Evolutionary conservation across 2,888 invertebrate genomes (phyloP), one percentile per base, ranked within the genome.

Genomic region (Serripes groenlandicus): DNA sequence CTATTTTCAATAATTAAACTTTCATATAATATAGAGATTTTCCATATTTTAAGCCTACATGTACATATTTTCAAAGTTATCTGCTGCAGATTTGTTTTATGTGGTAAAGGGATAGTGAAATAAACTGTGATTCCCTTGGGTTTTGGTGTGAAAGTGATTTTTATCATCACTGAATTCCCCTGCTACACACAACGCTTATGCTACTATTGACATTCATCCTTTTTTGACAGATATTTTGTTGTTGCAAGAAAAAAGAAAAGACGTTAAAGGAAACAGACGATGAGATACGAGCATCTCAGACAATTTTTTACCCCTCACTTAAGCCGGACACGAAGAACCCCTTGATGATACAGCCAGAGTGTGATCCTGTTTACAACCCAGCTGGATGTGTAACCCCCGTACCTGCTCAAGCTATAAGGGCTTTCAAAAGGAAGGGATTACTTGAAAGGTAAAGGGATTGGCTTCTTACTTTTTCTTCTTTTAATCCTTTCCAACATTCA

Each of bases 311-410:
- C 78, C 93, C 93, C 0, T 85, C 90, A 2, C 82, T 91, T 42
- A 91, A 90, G 77, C 93, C 93, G 0, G 90, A 91, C 66, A 84
- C 92, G 9, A 90, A 91, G 72, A 88, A 89, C 58, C 90, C 91
- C 1, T 87, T 90, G 15, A 88, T 88, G 71, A 88, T 93, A n/a
- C 93, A 93, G 86, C 93, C 93, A 0, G 91, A 90, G 15, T 82
- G 84, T 2, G 86, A 87, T 11, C 90, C 90, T 7, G 85, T 88
- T 0, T 92, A 87, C 73, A 81, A 89, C 37, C 86, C 91, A 4
- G 86, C 90, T 26, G 90, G 91, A 18, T 89, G 88, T 78, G 87
- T 91, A 9, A 90, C 91, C 52, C 92, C 92, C 15, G 75, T 92
- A 37, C 91, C 90, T 35, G 91, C 92, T 11, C 92, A 91, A 60